phyloP scores from a whole-genome alignment of 2,888 invertebrate species.

The Lampropteryx suffumata region DNA sequence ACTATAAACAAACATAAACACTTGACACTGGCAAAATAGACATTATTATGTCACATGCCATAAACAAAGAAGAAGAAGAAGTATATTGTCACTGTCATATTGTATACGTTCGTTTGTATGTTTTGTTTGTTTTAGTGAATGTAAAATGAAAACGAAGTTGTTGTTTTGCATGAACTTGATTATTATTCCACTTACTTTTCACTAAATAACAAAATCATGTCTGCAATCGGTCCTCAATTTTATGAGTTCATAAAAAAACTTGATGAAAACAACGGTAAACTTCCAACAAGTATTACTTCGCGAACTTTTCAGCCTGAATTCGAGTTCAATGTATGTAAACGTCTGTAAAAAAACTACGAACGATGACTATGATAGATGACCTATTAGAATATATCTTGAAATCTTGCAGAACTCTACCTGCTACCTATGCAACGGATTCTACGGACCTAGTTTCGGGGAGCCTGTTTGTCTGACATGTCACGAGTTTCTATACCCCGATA shows the following conservation, averaged over 20 bases:
- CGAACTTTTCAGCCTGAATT: constrained; percentile 55
- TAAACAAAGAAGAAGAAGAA: no score
- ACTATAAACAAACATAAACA: no score
- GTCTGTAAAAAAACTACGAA: background rate
- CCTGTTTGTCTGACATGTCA: constrained; percentile 96
- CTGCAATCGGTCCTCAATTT: constrained; percentile 67
- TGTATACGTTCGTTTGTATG: no score
- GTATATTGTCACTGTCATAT: no score
- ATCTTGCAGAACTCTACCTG: constrained; percentile 85
- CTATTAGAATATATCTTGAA: background rate
- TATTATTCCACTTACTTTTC: no score
- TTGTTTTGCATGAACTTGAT: no score
- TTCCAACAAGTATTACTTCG: constrained; percentile 39
- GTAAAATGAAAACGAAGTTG: no score
- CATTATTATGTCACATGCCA: no score
- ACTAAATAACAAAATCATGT: constrained; percentile 44
- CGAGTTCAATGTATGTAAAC: constrained; percentile 64
- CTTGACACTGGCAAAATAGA: no score
- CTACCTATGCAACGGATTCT: constrained; percentile 94
- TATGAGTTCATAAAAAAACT: constrained; percentile 66
- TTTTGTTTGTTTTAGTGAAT: no score
- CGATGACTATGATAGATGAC: no score
- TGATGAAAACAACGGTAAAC: constrained; percentile 72
- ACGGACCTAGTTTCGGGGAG: constrained; percentile 95
- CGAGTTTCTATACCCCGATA: constrained; percentile 94